Base-by-base conservation (phyloP, 1,140 invertebrate genomes). In the Trissolcus basalis region DNA sequence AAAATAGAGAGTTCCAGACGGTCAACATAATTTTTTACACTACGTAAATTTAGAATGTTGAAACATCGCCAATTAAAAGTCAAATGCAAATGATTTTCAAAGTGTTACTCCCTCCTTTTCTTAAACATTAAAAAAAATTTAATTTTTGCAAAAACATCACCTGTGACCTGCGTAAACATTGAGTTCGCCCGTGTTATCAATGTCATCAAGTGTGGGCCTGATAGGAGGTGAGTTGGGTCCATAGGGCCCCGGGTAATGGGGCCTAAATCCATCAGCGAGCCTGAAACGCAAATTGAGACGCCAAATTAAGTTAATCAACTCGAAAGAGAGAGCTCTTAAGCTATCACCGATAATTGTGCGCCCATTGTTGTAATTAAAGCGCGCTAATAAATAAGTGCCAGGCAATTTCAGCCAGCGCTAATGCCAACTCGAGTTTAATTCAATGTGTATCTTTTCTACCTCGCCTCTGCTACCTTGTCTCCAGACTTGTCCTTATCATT, bases 191-290 rank as follows among this genome's bases (percentile, higher is more conserved):
- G 19, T 27, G 6, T 9, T 39, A 4, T 58, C 61, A 63, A 69
- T 58, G 49, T 72, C 43, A n/a, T 45, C 8, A 4, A 68, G 56
- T n/a, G n/a, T n/a, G 6, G 79, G 81, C 49, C 75, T 72, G n/a
- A 77, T 71, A 8, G 69, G 67, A 4, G 9, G 44, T 35, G 80
- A 47, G 33, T 81, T 75, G 5, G 77, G 78, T 44, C 78, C 80
- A 48, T 82, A 82, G 50, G 82, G 75, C 11, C 82, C 83, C 1
- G 58, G 44, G 49, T 75, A 76, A 1, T 81, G 77, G 12, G 82
- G 83, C 51, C 69, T 72, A 44, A 82, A 82, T 50, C 80, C 83
- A 0, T 78, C 68, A 10, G 53, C 69, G 54, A 81, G 82, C 8
- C 82, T 82, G 43, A 43, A 71, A 77, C 1, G 12, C 11, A 39